Evolutionary conservation across 1,140 invertebrate genomes (phyloP).

Genomic region (Drosophila obscura): DNA sequence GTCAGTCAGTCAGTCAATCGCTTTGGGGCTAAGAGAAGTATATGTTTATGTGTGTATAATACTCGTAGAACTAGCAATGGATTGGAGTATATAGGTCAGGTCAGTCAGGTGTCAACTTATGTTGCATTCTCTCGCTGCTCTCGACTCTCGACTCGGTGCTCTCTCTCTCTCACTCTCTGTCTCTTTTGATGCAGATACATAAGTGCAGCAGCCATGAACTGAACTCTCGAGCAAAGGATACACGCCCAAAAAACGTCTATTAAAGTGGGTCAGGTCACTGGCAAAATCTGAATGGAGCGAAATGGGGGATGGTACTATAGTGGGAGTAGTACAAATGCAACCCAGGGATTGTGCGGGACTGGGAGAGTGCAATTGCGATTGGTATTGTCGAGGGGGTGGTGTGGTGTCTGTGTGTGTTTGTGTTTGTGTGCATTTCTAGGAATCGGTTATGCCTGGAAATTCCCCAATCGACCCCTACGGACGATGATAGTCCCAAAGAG

Average conservation of each 20-base stretch:
- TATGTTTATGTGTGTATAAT: slow-evolving; percentile 1
- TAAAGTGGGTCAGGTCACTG: slow-evolving; percentile 75
- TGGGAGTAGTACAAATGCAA: no score
- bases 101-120: slow-evolving; percentile 38
- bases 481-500: slow-evolving; percentile 27
- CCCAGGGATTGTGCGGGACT: no score
- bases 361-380: no score
- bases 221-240: slow-evolving; percentile 66
- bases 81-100: slow-evolving; percentile 60
- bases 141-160: slow-evolving; percentile 26
- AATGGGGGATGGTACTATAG: no score
- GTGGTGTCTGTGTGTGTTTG: no score
- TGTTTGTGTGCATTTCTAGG: slow-evolving; percentile 34
- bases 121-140: slow-evolving; percentile 21
- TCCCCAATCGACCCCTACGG: slow-evolving; percentile 55
- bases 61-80: slow-evolving; percentile 1
- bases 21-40: slow-evolving; percentile 9
- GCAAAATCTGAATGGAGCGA: slow-evolving; percentile 7
- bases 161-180: not conserved
- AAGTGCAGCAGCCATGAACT: slow-evolving; percentile 72
- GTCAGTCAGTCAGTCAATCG: not conserved
- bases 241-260: slow-evolving; percentile 73
- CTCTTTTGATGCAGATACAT: slow-evolving; percentile 31
- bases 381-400: no score
- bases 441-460: slow-evolving; percentile 66